Evolutionary conservation across 1,140 invertebrate species (phyloP), one percentile per base, ranked within the genome.

Genomic region (Yoshiicerus persimilis): DNA sequence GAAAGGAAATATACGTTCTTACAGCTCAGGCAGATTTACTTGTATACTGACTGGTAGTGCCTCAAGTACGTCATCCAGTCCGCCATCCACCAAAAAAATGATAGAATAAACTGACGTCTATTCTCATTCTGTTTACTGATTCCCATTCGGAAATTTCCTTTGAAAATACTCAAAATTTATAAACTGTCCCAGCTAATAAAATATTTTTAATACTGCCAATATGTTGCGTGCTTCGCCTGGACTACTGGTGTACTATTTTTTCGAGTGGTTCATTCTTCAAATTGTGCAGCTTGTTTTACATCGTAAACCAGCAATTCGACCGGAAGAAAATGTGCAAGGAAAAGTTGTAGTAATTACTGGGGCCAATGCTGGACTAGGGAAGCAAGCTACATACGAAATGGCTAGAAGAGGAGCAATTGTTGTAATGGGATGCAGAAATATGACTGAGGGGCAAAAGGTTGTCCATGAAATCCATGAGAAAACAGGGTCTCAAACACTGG

Each of bases 371-470:
- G 87, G 87, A 13, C 16, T 88, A 4, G 87, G 89, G n/a, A 70
- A 86, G 36, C 84, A 30, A 36, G 56, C 62, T 1, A 25, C 89
- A 2, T 75, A 32, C 20, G 80, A 87, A 38, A 56, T 89, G 34
- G 88, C 86, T 9, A 93, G 92, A 88, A 93, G 95, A 90, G 94
- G 94, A 89, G 96, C 95, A 2, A 93, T 94, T 62, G 94, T 97
- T 8, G 95, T 97, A 70, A 93, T 97, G 92, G 96, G 95, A 1
- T 96, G 96, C 91, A 92, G 96, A 77, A 94, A 95, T 92, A 91
- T 95, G 30, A 92, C 93, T 10, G 94, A 93, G 87, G 95, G 95
- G 4, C 94, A 94, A 88, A 91, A 93, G 66, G 94, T 93, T 6
- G 93, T 94, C 84, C 23, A 20, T 16, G 86, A 89, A 25, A 85